phyloP scores from a whole-genome alignment of 2,888 invertebrate species.

The Eretmocerus hayati region DNA sequence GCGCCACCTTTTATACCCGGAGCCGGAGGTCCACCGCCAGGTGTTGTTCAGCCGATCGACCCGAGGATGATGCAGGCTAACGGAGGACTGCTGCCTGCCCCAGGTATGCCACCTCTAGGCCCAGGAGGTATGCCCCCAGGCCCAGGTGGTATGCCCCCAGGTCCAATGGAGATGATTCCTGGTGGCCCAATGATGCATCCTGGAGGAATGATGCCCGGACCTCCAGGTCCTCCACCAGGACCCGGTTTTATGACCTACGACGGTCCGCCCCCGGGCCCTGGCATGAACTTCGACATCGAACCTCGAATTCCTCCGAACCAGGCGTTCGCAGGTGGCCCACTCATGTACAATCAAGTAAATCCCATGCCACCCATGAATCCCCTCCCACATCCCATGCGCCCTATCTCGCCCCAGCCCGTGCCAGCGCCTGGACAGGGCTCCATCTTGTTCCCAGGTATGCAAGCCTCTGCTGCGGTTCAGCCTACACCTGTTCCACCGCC shows the following conservation, averaged over 20 bases:
- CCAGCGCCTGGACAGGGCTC: slow-evolving; percentile 23
- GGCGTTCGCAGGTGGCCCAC: slow-evolving; percentile 32
- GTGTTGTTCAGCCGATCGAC: slow-evolving; percentile 1
- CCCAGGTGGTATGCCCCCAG: slow-evolving; percentile 17
- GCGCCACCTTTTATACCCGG: slow-evolving; percentile 1
- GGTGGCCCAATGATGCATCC: slow-evolving; percentile 11
- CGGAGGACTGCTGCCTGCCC: not conserved
- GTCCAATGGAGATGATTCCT: slow-evolving; percentile 12
- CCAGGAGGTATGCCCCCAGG: not conserved
- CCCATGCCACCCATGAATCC: slow-evolving; percentile 24
- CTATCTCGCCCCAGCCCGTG: slow-evolving; percentile 21
- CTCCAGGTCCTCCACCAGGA: slow-evolving; percentile 8
- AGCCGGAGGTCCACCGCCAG: slow-evolving; percentile 3
- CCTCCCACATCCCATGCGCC: slow-evolving; percentile 8
- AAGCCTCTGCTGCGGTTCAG: not conserved
- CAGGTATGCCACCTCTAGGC: not conserved
- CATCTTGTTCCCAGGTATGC: not conserved
- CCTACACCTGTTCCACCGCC: slow-evolving; percentile 1
- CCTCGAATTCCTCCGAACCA: slow-evolving; percentile 9
- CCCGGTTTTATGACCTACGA: slow-evolving; percentile 33
- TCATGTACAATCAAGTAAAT: slow-evolving; percentile 35
- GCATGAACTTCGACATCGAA: slow-evolving; percentile 11
- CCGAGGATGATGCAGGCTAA: slow-evolving; percentile 8
- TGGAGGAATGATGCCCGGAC: slow-evolving; percentile 13
- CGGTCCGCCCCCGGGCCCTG: slow-evolving; percentile 25